Evolutionary conservation across 37 sponge, comb jelly and placozoan genomes (phyloP).

Genomic region (Oscarella lobularis): DNA sequence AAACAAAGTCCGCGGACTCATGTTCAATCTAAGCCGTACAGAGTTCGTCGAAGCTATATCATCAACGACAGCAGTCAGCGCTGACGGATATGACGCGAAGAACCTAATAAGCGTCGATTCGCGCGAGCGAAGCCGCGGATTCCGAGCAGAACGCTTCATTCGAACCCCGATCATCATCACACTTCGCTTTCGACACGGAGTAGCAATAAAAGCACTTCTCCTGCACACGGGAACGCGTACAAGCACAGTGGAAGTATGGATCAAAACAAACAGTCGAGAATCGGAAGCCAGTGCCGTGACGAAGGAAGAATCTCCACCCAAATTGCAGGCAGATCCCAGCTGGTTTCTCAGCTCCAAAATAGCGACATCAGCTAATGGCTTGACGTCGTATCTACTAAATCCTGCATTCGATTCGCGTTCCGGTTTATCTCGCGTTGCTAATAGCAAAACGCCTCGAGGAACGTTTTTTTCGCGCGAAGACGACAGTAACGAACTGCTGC

Average conservation of each 20-base stretch:
- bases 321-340: not conserved
- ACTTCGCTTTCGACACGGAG: conserved; percentile 14
- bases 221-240: not conserved
- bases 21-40: not conserved
- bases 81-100: conserved; percentile 27
- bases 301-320: not conserved
- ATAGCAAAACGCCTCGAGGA: not conserved
- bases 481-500: not conserved
- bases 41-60: not conserved
- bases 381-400: too few relatives aligned
- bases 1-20: too few relatives aligned
- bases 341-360: not conserved
- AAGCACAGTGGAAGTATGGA: not conserved
- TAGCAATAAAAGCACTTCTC: not conserved
- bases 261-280: not conserved
- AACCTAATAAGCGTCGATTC: conserved; percentile 14
- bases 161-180: conserved; percentile 42
- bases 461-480: too few relatives aligned
- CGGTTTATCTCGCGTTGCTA: not conserved
- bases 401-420: too few relatives aligned
- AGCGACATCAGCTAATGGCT: too few relatives aligned
- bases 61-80: conserved; percentile 18
- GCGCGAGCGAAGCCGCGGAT: conserved; percentile 15
- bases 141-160: conserved; percentile 51
- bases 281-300: not conserved